Percentiles rank a stretch among this genome's conserved stretches.
Conservation (phyloP, 1,140 invertebrate genomes). For the Mesaphorura yosii region DNA sequence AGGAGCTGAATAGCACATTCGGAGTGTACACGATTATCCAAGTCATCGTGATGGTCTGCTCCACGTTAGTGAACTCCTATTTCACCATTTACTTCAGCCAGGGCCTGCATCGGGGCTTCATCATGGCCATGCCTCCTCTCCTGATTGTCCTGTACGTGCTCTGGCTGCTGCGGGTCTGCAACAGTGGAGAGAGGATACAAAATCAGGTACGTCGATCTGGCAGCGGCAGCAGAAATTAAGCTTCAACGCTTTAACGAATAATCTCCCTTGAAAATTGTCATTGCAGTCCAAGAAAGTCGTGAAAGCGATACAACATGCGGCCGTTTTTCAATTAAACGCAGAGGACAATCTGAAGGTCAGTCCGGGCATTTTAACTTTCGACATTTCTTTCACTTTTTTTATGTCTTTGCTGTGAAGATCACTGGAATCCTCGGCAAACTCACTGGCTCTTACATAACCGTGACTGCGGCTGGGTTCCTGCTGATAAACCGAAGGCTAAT, state of each 20-base stretch:
- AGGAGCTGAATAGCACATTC: not conserved
- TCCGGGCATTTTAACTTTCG: too few relatives aligned
- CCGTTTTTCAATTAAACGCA: too few relatives aligned
- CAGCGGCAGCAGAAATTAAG: not conserved
- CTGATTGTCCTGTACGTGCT: not conserved
- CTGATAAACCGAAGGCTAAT: too few relatives aligned
- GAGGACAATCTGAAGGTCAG: too few relatives aligned
- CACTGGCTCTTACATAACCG: too few relatives aligned
- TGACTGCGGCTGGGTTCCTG: too few relatives aligned
- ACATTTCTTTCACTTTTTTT: too few relatives aligned
- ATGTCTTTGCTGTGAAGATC: too few relatives aligned
- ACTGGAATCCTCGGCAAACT: too few relatives aligned
- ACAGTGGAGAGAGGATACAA: not conserved
- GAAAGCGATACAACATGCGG: not conserved
- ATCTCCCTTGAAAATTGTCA: not conserved
- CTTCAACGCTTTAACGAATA: conserved; percentile 3
- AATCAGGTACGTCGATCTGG: not conserved
- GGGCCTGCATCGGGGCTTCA: not conserved
- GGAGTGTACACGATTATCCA: conserved; percentile 4
- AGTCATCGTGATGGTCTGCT: not conserved
- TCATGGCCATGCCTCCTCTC: conserved; percentile 2
- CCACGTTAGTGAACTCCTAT: conserved; percentile 1
- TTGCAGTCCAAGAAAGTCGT: not conserved
- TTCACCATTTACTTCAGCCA: conserved; percentile 3
- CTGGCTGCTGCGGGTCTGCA: not conserved